Evolutionary conservation across 2,113 vertebrate species (phyloP), one percentile per base, ranked within the genome.

Genomic region (Triplophysa dalaica): DNA sequence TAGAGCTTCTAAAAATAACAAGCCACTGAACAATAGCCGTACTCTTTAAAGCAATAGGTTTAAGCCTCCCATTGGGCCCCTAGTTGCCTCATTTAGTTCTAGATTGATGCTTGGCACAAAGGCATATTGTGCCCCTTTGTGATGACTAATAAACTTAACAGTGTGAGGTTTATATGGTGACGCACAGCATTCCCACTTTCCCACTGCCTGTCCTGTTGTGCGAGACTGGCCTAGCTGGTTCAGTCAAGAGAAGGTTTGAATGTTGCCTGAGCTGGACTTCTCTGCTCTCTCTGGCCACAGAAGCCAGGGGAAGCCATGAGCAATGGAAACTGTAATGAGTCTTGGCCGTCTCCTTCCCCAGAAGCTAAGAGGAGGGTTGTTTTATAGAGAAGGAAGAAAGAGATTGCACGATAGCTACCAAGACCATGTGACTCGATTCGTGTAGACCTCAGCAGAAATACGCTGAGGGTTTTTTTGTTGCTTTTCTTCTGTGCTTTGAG

Each of bases 241-340:
- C 41, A 10, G 24, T 24, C 56, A 43, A 64, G 65, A 45, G 29
- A 19, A 56, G 24, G 77, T 64, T 63, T 75, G 75, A 79, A 82
- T 85, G 82, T 85, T 83, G 80, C 84, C 69, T 70, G 79, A 58
- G 80, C 76, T 84, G 79, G 62, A 69, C 70, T 75, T 33, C 81
- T 33, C 81, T 85, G 87, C 80, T 78, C 80, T 82, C 83, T 86
- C 83, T 89, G 86, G 84, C 82, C 73, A 38, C 85, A 83, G 83
- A 68, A 83, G 81, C 66, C 41, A 70, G 41, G 84, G 87, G 86
- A 91, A 90, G 87, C 85, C 86, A 83, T 88, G 88, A 90, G 90
- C 90, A 91, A 89, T 89, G 91, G 90, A 92, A 92, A 93, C 76
- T 86, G 81, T 80, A 88, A 63, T 66, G 79, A 87, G 78, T 80